Evolutionary conservation across 2,113 vertebrate genomes (phyloP).

Genomic region (Gallinago paraguaiae): DNA sequence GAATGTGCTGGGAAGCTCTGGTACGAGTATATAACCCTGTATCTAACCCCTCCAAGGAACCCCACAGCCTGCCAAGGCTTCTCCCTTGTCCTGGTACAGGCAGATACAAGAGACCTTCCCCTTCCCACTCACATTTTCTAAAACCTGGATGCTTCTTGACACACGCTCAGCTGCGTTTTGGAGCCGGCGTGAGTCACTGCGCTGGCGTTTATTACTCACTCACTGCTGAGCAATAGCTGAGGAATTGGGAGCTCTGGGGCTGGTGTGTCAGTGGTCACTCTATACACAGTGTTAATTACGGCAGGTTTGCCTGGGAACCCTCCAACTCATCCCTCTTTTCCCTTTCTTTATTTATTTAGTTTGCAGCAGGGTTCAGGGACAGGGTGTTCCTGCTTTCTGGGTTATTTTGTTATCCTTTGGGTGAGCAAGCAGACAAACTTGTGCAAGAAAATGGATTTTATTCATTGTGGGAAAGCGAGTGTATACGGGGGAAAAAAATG

Average conservation of each 20-base stretch:
- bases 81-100: background rate
- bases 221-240: conserved; percentile 59
- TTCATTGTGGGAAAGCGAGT: conserved; percentile 49
- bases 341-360: conserved; percentile 7
- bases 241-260: conserved; percentile 39
- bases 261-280: background rate
- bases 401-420: conserved; percentile 36
- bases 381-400: conserved; percentile 41
- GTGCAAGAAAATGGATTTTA: conserved; percentile 45
- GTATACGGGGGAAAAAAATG: background rate
- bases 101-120: background rate
- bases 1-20: background rate
- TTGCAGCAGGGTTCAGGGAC: conserved; percentile 23
- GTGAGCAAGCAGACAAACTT: conserved; percentile 29
- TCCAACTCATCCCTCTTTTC: background rate
- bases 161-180: background rate
- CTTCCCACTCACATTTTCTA: background rate
- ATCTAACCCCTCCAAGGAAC: background rate
- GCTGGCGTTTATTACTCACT: conserved; percentile 25
- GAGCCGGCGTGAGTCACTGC: conserved; percentile 21
- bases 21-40: background rate
- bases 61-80: background rate
- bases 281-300: background rate
- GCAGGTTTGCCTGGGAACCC: conserved; percentile 44
- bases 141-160: background rate